Conservation (phyloP, 92 coral and sea anemone species). For the Parazoanthus atlanticus region DNA sequence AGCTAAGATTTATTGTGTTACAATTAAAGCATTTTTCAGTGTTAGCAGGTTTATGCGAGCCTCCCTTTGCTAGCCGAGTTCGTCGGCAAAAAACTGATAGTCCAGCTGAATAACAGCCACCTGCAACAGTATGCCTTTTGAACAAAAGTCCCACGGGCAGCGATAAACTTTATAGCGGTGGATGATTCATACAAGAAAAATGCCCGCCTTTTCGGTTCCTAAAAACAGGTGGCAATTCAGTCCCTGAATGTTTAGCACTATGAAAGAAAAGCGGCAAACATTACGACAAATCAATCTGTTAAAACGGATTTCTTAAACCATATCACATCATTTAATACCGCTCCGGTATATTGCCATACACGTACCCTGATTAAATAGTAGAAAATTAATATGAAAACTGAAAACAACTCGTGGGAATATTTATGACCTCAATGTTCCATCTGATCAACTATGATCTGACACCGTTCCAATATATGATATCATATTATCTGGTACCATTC, state of each 20-base stretch:
- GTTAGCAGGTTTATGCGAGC: neutral
- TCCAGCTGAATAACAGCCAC: neutral
- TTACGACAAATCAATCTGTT: neutral
- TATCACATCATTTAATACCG: neutral
- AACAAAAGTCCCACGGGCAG: constrained; percentile 7
- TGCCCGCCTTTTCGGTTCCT: neutral
- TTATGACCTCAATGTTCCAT: neutral
- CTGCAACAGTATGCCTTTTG: neutral
- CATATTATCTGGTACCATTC: neutral
- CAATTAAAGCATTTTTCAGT: neutral
- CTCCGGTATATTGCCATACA: neutral
- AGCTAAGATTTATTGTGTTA: neutral
- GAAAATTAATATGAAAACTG: neutral
- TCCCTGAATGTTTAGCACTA: neutral
- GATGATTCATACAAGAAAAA: constrained; percentile 7
- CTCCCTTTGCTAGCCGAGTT: neutral
- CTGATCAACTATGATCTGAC: too few species aligned
- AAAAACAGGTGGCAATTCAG: constrained; percentile 6
- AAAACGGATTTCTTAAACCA: neutral
- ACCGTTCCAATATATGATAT: too few species aligned
- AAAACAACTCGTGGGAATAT: constrained; percentile 7
- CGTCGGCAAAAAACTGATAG: neutral
- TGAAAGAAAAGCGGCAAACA: neutral
- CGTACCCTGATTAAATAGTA: neutral
- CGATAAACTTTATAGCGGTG: neutral